Evolutionary conservation across 1,140 invertebrate genomes (phyloP).

Genomic region (Scaptomyza hsui): DNA sequence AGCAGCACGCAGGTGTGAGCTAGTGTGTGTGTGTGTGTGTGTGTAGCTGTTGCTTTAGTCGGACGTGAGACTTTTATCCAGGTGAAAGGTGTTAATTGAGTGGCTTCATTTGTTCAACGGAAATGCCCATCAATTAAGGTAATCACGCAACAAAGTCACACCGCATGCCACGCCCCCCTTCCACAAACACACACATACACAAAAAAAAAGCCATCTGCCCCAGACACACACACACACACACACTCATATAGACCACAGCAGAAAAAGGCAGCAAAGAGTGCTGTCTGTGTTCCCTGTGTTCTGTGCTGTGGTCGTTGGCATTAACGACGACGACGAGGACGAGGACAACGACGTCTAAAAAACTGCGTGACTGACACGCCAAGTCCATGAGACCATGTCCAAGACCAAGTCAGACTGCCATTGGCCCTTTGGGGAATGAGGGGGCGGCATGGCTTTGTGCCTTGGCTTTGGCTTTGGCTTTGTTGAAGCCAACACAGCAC

Average conservation of each 20-base stretch:
- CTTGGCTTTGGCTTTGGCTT: slow-evolving; percentile 66
- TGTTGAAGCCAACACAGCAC: slow-evolving; percentile 63
- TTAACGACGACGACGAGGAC: slow-evolving; percentile 31
- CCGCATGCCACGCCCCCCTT: slow-evolving; percentile 54
- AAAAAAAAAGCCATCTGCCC: background rate
- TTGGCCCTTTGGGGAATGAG: slow-evolving; percentile 14
- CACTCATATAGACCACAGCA: slow-evolving; percentile 2
- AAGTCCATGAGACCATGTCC: slow-evolving; percentile 49
- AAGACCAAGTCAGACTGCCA: slow-evolving; percentile 18
- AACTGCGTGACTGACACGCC: slow-evolving; percentile 80
- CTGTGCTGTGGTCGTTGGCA: slow-evolving; percentile 55
- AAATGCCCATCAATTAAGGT: slow-evolving; percentile 82
- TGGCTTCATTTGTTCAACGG: slow-evolving; percentile 79
- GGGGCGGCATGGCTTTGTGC: background rate
- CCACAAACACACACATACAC: background rate
- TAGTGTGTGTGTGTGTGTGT: slow-evolving; percentile 1
- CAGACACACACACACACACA: background rate
- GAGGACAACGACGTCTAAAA: slow-evolving; percentile 56
- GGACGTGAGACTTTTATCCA: slow-evolving; percentile 74
- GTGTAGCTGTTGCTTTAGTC: slow-evolving; percentile 30
- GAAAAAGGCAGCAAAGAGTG: slow-evolving; percentile 17
- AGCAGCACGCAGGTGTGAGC: background rate
- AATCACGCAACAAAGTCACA: slow-evolving; percentile 82
- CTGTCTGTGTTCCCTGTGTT: slow-evolving; percentile 7
- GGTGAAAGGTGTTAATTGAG: slow-evolving; percentile 81